These are phyloP conservation scores for Elaphurus davidianus DNA, from an alignment of 2,113 vertebrate genomes.

Conservation along the genomic window DNA sequence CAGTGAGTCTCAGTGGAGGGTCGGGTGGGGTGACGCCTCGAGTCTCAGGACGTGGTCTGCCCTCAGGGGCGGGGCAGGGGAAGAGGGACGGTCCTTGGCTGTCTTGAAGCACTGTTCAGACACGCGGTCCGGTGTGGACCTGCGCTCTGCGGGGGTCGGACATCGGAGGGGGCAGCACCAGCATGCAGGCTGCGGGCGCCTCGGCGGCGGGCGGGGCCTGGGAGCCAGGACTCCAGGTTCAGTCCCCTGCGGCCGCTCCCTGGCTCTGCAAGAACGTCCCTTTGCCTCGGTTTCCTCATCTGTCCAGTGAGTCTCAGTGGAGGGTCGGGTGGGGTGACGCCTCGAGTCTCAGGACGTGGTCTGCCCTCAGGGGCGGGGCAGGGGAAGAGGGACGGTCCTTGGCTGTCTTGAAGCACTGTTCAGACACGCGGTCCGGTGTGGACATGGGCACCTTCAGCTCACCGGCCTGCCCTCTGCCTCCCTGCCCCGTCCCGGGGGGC, in stretches of 20 bases:
- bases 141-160: too few species aligned
- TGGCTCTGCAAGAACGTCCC: not conserved
- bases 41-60: rapidly evolving
- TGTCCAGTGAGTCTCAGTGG: not conserved
- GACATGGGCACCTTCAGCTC: not conserved
- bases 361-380: not conserved
- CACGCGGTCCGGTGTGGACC: rapidly evolving
- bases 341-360: rapidly evolving
- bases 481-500: too few species aligned
- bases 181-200: rapidly evolving
- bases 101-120: not conserved
- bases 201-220: rapidly evolving
- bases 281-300: not conserved
- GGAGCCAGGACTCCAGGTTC: not conserved
- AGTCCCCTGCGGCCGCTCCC: rapidly evolving
- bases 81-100: not conserved
- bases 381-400: not conserved
- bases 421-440: rapidly evolving
- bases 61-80: not conserved
- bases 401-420: not conserved
- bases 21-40: rapidly evolving
- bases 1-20: not conserved
- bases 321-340: rapidly evolving
- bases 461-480: not conserved
- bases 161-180: too few species aligned